Conservation (phyloP, 2,113 vertebrate species). For the Lipotes vexillifer region DNA sequence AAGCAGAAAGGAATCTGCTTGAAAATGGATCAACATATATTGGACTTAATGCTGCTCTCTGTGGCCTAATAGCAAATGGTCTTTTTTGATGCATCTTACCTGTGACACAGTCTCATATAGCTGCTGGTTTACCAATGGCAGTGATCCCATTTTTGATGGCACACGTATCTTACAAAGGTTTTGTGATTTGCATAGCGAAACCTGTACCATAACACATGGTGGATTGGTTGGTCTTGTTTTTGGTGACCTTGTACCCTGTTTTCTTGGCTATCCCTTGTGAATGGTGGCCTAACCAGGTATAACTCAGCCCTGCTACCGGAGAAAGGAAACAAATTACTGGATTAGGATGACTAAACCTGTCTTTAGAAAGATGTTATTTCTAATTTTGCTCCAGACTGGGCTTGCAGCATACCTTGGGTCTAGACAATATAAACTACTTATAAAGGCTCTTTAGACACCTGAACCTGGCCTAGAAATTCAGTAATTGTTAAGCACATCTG, state of each 20-base stretch:
- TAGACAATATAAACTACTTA: slow-evolving; percentile 82
- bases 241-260: not conserved
- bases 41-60: slow-evolving; percentile 82
- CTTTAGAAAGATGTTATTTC: slow-evolving; percentile 83
- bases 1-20: slow-evolving; percentile 83
- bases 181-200: slow-evolving; percentile 55
- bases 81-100: slow-evolving; percentile 85
- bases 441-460: slow-evolving; percentile 82
- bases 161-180: slow-evolving; percentile 71
- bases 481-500: slow-evolving; percentile 17
- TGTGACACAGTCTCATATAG: slow-evolving; percentile 77
- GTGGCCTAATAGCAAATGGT: slow-evolving; percentile 88
- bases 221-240: not conserved
- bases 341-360: slow-evolving; percentile 81
- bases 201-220: not conserved
- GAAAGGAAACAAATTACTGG: slow-evolving; percentile 85
- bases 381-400: slow-evolving; percentile 83
- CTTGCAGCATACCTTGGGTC: slow-evolving; percentile 86
- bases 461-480: slow-evolving; percentile 60
- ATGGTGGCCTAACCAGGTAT: slow-evolving; percentile 77
- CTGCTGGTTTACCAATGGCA: slow-evolving; percentile 86
- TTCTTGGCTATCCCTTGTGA: not conserved
- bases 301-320: slow-evolving; percentile 83
- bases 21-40: slow-evolving; percentile 82
- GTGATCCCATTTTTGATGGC: slow-evolving; percentile 87